phyloP scores from a whole-genome alignment of 23 tunicate genomes.

The Trididemnum clinides region DNA sequence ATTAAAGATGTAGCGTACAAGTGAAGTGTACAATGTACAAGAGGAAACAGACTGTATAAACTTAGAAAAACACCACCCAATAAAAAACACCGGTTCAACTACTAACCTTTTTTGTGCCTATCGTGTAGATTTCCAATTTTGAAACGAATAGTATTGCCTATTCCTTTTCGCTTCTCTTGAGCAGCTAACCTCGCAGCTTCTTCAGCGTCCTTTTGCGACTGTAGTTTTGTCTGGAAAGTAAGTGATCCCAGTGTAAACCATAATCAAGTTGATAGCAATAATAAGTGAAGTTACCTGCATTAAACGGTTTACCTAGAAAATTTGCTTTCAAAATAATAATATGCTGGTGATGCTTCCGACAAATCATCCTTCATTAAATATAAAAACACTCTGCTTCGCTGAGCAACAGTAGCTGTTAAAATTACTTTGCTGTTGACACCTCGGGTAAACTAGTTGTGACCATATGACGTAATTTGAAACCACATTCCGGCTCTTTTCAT shows the following conservation, averaged over 20 bases:
- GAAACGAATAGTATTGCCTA: slow-evolving; percentile 14
- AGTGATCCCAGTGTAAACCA: not conserved
- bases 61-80: not conserved
- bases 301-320: too few relatives aligned
- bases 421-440: too few relatives aligned
- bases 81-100: not conserved
- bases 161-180: slow-evolving; percentile 27
- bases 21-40: not conserved
- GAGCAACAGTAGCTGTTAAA: too few relatives aligned
- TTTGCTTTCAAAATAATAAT: too few relatives aligned
- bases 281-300: too few relatives aligned
- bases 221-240: slow-evolving; percentile 11
- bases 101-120: slow-evolving; percentile 15
- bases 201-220: slow-evolving; percentile 60
- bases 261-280: not conserved
- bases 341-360: too few relatives aligned
- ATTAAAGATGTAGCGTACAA: too few relatives aligned
- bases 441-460: too few relatives aligned
- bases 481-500: too few relatives aligned
- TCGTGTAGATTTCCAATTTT: slow-evolving; percentile 25
- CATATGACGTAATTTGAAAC: too few relatives aligned
- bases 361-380: too few relatives aligned
- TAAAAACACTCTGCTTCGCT: too few relatives aligned
- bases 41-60: not conserved
- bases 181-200: slow-evolving; percentile 49